phyloP scores from a whole-genome alignment of 1,140 invertebrate genomes.

The Thaumatotibia leucotreta region DNA sequence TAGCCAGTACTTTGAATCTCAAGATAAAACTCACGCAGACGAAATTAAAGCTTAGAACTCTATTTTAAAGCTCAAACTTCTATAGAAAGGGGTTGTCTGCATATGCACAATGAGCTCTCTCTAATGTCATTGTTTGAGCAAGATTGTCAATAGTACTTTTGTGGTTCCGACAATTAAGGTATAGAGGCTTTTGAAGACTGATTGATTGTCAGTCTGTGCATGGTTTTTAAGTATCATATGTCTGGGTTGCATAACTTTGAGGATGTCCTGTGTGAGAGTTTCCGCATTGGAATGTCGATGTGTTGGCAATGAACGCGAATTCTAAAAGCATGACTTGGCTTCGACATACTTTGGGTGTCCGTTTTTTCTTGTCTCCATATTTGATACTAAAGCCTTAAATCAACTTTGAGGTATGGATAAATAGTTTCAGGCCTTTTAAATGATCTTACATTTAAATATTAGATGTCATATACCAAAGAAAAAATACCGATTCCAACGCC shows the following conservation, averaged over 20 bases:
- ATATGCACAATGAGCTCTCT: constrained; percentile 55
- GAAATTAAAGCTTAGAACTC: constrained; percentile 17
- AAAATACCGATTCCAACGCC: too few relatives aligned
- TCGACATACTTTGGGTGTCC: not conserved
- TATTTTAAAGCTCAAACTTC: constrained; percentile 18
- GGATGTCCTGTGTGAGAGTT: not conserved
- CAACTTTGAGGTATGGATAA: not conserved
- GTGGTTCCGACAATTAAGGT: constrained; percentile 14
- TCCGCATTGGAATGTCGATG: not conserved
- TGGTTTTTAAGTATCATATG: not conserved
- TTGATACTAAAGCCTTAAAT: not conserved
- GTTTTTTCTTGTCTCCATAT: not conserved
- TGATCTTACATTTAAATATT: too few relatives aligned
- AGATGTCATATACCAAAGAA: too few relatives aligned
- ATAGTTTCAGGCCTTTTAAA: not conserved
- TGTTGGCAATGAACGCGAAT: not conserved
- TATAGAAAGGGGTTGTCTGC: constrained; percentile 19
- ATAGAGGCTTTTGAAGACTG: constrained; percentile 10
- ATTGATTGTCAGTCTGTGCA: constrained; percentile 9
- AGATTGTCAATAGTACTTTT: constrained; percentile 37
- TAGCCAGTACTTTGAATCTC: constrained; percentile 21
- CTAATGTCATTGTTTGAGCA: constrained; percentile 50
- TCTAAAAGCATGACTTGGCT: not conserved
- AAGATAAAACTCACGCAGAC: not conserved
- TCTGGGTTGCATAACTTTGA: not conserved